phyloP scores from a whole-genome alignment of 2,797 vertebrate genomes.

The Gymnoscopelus braueri region DNA sequence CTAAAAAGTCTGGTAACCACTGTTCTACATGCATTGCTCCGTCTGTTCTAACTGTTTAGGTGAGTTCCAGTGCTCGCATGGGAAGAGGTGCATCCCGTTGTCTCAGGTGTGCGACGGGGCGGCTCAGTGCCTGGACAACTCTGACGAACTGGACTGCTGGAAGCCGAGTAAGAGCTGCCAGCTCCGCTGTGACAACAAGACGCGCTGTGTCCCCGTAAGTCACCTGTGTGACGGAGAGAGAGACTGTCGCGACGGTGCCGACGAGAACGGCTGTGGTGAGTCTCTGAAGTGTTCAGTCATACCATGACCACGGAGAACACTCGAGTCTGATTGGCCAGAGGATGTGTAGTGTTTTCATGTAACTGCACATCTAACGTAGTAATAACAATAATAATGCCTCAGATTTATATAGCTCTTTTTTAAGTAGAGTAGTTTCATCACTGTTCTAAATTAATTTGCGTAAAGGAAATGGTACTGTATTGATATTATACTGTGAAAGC shows the following conservation, averaged over 20 bases:
- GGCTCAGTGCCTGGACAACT: slow-evolving; percentile 77
- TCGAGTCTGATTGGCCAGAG: no score
- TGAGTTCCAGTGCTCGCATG: slow-evolving; percentile 74
- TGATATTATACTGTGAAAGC: no score
- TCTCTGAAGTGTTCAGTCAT: neutral
- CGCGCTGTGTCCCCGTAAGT: slow-evolving; percentile 76
- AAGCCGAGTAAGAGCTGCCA: slow-evolving; percentile 65
- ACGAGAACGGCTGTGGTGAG: slow-evolving; percentile 83
- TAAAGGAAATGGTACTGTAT: no score
- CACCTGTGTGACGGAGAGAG: slow-evolving; percentile 82
- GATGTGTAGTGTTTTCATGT: no score
- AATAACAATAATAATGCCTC: no score
- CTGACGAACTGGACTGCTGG: slow-evolving; percentile 81
- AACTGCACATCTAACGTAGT: no score
- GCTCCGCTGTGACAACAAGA: slow-evolving; percentile 73
- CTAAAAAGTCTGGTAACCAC: no score
- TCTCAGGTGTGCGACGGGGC: slow-evolving; percentile 77
- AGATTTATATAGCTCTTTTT: no score
- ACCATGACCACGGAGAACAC: no score
- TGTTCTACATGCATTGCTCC: no score
- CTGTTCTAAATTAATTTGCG: no score
- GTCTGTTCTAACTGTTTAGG: slow-evolving; percentile 49
- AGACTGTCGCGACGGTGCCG: slow-evolving; percentile 78
- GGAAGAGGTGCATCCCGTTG: slow-evolving; percentile 60
- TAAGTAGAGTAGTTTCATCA: no score